Percentiles rank a stretch among this genome's conserved stretches.
phyloP scores from a whole-genome alignment of 2,888 invertebrate genomes.

The Eupithecia subumbrata region DNA sequence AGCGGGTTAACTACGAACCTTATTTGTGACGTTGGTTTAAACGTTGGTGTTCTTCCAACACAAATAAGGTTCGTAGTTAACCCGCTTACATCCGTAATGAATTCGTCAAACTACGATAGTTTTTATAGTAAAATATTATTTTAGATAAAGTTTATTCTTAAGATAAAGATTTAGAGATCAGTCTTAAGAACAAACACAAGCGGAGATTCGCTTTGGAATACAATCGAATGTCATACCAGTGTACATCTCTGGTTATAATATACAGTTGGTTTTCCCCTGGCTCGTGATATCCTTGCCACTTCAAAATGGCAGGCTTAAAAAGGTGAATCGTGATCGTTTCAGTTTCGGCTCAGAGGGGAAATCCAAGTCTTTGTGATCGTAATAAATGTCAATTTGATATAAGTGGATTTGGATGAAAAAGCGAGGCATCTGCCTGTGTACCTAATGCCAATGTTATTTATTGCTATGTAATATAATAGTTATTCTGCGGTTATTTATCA shows the following conservation, averaged over 20 bases:
- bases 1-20: too few species aligned
- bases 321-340: conserved; percentile 78
- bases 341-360: conserved; percentile 70
- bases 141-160: too few species aligned
- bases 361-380: conserved; percentile 53
- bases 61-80: too few species aligned
- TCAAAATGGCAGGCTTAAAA: conserved; percentile 78
- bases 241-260: conserved; percentile 45
- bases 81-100: too few species aligned
- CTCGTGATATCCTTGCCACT: conserved; percentile 76
- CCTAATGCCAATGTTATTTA: background rate
- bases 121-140: too few species aligned
- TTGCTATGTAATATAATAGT: background rate
- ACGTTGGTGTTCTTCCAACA: too few species aligned
- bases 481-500: background rate
- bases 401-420: conserved; percentile 7
- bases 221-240: conserved; percentile 47
- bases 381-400: conserved; percentile 41
- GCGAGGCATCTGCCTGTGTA: background rate
- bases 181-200: background rate
- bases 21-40: too few species aligned
- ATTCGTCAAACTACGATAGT: too few species aligned
- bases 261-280: conserved; percentile 75
- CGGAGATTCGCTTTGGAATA: background rate
- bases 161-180: background rate